phyloP scores from a whole-genome alignment of 2,888 invertebrate genomes.

The Odontomyia ornata region DNA sequence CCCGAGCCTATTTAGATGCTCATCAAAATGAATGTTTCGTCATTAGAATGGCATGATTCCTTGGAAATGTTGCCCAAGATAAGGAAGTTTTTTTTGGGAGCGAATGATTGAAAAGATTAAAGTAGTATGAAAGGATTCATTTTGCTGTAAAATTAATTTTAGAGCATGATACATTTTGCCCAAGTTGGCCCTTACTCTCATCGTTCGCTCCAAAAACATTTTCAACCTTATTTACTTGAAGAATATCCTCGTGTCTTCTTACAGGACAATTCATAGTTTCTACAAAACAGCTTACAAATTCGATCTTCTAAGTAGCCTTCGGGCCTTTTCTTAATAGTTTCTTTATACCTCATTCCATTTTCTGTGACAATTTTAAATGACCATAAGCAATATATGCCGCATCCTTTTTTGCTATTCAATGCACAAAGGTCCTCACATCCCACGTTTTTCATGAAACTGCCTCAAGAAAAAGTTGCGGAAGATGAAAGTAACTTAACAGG shows the following conservation, averaged over 20 bases:
- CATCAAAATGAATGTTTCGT: conserved; percentile 32
- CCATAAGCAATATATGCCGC: conserved; percentile 24
- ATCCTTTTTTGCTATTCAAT: conserved; percentile 18
- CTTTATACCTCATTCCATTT: conserved; percentile 11
- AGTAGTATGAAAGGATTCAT: no score
- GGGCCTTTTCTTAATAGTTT: conserved; percentile 32
- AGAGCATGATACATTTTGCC: no score
- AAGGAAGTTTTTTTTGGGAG: no score
- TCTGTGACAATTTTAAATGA: conserved; percentile 38
- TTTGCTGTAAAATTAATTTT: no score
- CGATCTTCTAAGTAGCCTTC: conserved; percentile 18
- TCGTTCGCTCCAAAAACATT: no score
- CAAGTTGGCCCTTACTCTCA: no score
- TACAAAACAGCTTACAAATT: neutral
- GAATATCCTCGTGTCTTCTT: neutral
- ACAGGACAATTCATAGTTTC: neutral
- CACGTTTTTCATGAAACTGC: conserved; percentile 13
- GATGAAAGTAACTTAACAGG: conserved; percentile 23
- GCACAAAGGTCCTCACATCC: neutral
- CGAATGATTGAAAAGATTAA: no score
- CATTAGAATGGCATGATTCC: conserved; percentile 14
- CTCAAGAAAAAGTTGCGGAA: conserved; percentile 38
- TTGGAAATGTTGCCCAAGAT: neutral
- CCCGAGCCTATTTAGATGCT: conserved; percentile 23
- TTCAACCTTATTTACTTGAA: neutral